A percentile compares a stretch with the other conserved stretches of the same genome.
Conservation (phyloP, 2,113 vertebrate species). For the Aspiorhynchus laticeps region DNA sequence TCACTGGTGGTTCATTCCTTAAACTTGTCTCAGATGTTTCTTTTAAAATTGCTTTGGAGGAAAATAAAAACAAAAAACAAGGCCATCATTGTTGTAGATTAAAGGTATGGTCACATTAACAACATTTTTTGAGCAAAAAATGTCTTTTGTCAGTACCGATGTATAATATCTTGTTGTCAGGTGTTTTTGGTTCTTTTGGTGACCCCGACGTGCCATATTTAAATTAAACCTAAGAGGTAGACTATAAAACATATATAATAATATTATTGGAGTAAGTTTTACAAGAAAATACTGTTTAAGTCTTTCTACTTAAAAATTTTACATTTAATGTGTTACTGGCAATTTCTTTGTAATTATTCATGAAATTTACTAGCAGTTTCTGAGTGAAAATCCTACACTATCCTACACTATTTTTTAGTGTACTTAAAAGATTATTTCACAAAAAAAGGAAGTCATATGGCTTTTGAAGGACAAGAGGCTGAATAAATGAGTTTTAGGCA, state of each 20-base stretch:
- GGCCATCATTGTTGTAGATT: background rate
- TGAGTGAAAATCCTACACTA: too few species aligned
- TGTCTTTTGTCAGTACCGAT: too few species aligned
- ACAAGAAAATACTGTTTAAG: too few species aligned
- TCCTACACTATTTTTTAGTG: too few species aligned
- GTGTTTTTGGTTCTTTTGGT: background rate
- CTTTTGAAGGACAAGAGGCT: background rate
- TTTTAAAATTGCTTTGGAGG: background rate
- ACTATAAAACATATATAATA: background rate
- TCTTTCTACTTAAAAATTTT: too few species aligned
- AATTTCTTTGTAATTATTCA: too few species aligned
- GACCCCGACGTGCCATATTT: background rate
- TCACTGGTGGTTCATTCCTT: background rate
- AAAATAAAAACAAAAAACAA: background rate
- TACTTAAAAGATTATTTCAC: background rate
- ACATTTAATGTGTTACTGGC: too few species aligned
- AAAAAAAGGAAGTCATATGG: background rate
- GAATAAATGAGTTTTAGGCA: background rate
- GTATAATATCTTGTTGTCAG: too few species aligned
- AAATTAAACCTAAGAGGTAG: background rate
- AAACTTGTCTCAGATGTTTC: background rate
- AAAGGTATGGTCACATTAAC: background rate
- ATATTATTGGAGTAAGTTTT: too few species aligned
- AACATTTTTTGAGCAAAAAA: too few species aligned
- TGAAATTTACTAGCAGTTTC: too few species aligned